phyloP scores from a whole-genome alignment of 2,113 vertebrate genomes.

The Galeopterus variegatus region DNA sequence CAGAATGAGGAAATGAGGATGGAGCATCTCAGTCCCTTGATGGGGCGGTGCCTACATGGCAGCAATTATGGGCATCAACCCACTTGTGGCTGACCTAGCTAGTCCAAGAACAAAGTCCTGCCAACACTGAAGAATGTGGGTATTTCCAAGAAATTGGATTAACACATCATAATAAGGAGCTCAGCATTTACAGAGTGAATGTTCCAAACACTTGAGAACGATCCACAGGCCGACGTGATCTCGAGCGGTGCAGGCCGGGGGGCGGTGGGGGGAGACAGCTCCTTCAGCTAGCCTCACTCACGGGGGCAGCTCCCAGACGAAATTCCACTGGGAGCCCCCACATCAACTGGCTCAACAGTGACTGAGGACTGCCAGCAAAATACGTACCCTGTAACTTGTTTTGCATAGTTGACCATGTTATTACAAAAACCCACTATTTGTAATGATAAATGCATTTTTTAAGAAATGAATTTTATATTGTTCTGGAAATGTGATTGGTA shows the following conservation, averaged over 20 bases:
- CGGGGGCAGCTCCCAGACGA: too few species aligned
- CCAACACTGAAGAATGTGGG: background rate
- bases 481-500: background rate
- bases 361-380: background rate
- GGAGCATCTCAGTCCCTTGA: background rate
- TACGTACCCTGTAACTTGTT: background rate
- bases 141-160: background rate
- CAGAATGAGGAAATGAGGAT: background rate
- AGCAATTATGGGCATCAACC: background rate
- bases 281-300: background rate
- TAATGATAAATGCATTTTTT: background rate
- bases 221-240: background rate
- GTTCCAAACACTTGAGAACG: background rate
- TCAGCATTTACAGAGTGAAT: background rate
- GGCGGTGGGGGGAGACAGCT: background rate
- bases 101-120: background rate
- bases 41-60: background rate
- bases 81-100: background rate
- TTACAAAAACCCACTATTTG: background rate
- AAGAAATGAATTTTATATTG: background rate
- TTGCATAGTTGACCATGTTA: background rate
- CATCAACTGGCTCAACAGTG: background rate
- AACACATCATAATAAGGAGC: background rate
- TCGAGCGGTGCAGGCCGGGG: background rate
- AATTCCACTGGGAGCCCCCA: rapidly evolving